Percentiles rank a stretch among this genome's conserved stretches.
Conservation (phyloP, 2,113 vertebrate genomes). For the Psettodes erumei region DNA sequence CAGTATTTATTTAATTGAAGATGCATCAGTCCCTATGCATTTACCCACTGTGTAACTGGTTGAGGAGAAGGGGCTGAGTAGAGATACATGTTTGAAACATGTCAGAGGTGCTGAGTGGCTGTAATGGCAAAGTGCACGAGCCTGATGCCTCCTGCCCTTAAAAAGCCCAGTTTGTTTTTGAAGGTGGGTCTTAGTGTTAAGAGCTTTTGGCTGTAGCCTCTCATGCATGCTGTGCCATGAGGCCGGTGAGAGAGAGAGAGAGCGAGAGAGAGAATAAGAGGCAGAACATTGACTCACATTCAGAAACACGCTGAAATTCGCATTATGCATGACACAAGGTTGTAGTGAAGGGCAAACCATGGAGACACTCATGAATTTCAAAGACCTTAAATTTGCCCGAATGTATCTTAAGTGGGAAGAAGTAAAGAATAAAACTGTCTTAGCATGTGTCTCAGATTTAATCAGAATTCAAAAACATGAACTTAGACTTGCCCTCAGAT, state of each 20-base stretch:
- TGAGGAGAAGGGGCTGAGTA: background rate
- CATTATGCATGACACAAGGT: constrained; percentile 56
- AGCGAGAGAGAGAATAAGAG: constrained; percentile 18
- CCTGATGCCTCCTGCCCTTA: constrained; percentile 39
- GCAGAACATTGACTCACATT: constrained; percentile 38
- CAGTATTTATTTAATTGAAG: background rate
- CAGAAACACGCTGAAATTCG: constrained; percentile 23
- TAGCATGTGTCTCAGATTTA: constrained; percentile 25
- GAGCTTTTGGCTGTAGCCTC: constrained; percentile 50
- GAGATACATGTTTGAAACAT: background rate
- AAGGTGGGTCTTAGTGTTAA: constrained; percentile 29
- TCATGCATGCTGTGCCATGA: constrained; percentile 26
- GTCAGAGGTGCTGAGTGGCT: constrained; percentile 13
- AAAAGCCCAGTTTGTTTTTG: constrained; percentile 1
- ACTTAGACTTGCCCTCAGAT: background rate
- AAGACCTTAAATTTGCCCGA: constrained; percentile 25
- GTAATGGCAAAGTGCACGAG: constrained; percentile 3
- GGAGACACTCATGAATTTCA: constrained; percentile 57
- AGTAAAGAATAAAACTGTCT: background rate
- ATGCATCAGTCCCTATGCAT: constrained; percentile 2
- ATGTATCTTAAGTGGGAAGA: background rate
- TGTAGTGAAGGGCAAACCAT: constrained; percentile 48
- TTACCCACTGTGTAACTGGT: background rate
- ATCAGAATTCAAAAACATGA: constrained; percentile 24
- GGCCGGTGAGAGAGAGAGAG: constrained; percentile 17